phyloP scores from a whole-genome alignment of 2,888 invertebrate genomes.

The Caradrina clavipalpis region DNA sequence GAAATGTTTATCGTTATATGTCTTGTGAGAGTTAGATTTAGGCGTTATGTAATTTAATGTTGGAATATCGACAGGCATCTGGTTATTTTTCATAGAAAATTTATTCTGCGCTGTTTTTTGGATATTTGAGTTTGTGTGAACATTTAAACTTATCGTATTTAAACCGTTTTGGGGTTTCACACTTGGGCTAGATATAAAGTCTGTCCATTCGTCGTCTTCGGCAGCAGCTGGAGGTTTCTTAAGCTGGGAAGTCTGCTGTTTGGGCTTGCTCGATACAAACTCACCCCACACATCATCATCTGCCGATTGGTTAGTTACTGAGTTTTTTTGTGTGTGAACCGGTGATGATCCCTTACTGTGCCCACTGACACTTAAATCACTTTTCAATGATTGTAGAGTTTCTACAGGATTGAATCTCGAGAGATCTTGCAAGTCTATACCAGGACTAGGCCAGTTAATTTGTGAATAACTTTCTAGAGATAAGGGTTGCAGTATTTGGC shows the following conservation, averaged over 20 bases:
- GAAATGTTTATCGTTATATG: constrained; percentile 85
- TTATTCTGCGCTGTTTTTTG: constrained; percentile 79
- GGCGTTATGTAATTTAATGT: constrained; percentile 87
- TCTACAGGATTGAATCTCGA: constrained; percentile 89
- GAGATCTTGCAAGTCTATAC: constrained; percentile 88
- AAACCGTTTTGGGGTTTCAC: constrained; percentile 85
- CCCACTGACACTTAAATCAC: constrained; percentile 76
- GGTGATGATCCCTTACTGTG: constrained; percentile 82
- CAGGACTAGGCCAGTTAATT: constrained; percentile 92
- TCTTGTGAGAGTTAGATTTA: constrained; percentile 79
- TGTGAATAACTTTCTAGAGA: constrained; percentile 89
- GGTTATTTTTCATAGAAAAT: constrained; percentile 75
- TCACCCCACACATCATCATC: constrained; percentile 92
- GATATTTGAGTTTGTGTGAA: constrained; percentile 84
- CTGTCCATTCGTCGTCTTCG: constrained; percentile 89
- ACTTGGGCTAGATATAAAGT: constrained; percentile 87
- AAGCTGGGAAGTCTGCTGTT: constrained; percentile 71
- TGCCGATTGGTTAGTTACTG: constrained; percentile 67
- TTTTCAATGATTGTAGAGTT: constrained; percentile 85
- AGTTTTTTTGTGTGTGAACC: constrained; percentile 74
- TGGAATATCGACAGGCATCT: constrained; percentile 83
- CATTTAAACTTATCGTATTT: constrained; percentile 87
- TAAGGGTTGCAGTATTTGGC: constrained; percentile 88
- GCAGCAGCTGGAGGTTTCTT: constrained; percentile 76
- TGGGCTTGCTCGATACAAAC: constrained; percentile 90